Evolutionary conservation across 2,888 invertebrate species (phyloP), one percentile per base, ranked within the genome.

Genomic region (Hofmannophila pseudospretella): DNA sequence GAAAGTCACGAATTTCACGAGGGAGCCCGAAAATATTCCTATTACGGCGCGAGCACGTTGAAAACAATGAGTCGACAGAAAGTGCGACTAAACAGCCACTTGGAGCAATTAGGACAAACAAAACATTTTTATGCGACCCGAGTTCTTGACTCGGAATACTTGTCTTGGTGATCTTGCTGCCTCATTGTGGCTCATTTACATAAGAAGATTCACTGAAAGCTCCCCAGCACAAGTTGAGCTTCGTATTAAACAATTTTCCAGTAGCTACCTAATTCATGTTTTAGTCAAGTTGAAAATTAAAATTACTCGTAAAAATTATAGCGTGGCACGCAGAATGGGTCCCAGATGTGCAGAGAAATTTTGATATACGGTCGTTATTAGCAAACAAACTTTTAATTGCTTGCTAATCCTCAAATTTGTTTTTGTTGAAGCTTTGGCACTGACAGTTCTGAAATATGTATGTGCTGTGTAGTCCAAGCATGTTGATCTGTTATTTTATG

Each of bases 41-140:
- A 73, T 77, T 74, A 80, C 68, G 59, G 54, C 55, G 58, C 54
- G 56, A 59, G 67, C 69, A 68, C 68, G 72, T 76, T 74, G 77
- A 78, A 82, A 85, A 85, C 85, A 84, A 81, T 86, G 85, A 85
- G 80, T 82, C 46, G 76, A 62, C 67, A 64, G 57, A 81, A 80
- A 70, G 60, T 72, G 51, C 46, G 53, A 55, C 73, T 76, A 78
- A 82, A 71, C 80, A 82, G 78, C 79, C 80, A 85, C 84, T 86
- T 76, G 62, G 56, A 75, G 73, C 85, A 80, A 84, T 85, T 84
- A 84, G 74, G 69, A 75, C 68, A 81, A 85, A 85, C 85, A 82
- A 85, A 84, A 80, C 81, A 82, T 78, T 82, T 81, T 85, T 81
- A 79, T 73, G 69, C 69, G 58, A 54, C 61, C 45, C 55, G 55